Evolutionary conservation across 92 coral and sea anemone genomes (phyloP).

Genomic region (Umimayanthus chanpuru): DNA sequence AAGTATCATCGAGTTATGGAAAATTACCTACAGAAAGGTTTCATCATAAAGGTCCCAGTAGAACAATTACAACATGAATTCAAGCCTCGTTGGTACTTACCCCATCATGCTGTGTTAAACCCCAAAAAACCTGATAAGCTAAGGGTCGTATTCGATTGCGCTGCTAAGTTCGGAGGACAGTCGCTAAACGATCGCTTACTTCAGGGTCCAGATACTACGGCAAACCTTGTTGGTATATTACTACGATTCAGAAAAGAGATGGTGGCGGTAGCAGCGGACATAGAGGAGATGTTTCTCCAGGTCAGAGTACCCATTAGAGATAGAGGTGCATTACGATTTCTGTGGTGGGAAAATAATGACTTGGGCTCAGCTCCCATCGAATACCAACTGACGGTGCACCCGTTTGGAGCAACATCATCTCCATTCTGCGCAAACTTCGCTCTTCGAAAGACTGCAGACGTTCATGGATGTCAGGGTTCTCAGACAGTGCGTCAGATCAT

Average conservation of each 20-base stretch:
- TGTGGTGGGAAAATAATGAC: neutral
- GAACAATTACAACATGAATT: neutral
- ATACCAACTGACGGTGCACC: neutral
- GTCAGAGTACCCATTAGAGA: neutral
- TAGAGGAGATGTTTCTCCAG: neutral
- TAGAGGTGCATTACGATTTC: neutral
- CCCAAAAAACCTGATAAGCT: conserved; percentile 33
- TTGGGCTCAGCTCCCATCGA: neutral
- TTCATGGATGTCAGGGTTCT: no score
- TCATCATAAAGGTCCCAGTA: conserved; percentile 4
- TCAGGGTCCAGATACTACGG: conserved; percentile 33
- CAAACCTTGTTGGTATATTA: conserved; percentile 11
- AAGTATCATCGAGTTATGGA: conserved; percentile 26
- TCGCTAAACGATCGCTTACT: conserved; percentile 11
- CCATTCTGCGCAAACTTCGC: conserved; percentile 17
- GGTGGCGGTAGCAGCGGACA: neutral
- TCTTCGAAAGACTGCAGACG: conserved; percentile 1
- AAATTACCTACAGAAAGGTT: conserved; percentile 21
- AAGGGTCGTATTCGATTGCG: no score
- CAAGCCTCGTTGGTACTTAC: conserved; percentile 20
- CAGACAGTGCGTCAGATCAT: no score
- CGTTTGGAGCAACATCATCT: neutral
- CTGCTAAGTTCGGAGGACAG: neutral
- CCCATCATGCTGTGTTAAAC: conserved; percentile 37
- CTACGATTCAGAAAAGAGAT: neutral